Percentiles rank a stretch among this genome's conserved stretches.
These are phyloP conservation scores for Geopemphigus sp. DNA, from an alignment of 1,140 invertebrate genomes.

Conservation along the genomic window DNA sequence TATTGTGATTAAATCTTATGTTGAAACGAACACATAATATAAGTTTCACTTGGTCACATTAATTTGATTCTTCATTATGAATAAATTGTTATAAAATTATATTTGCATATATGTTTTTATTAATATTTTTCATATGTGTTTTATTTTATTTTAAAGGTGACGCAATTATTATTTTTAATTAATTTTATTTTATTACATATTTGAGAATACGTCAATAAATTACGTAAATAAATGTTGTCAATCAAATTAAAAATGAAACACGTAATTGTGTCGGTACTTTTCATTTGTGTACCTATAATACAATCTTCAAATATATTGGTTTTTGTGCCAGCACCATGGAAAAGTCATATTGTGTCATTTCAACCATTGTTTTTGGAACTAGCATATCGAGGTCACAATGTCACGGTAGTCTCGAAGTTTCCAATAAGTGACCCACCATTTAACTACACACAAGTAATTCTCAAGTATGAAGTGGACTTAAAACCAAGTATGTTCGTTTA, in stretches of 20 bases:
- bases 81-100: too few species aligned
- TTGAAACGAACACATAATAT: too few species aligned
- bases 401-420: conserved; percentile 53
- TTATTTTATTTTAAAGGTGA: too few species aligned
- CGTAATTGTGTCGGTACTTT: not conserved
- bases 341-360: conserved; percentile 56
- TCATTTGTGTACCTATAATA: not conserved
- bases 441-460: conserved; percentile 29
- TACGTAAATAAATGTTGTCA: not conserved
- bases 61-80: too few species aligned
- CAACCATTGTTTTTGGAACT: conserved; percentile 54
- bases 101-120: too few species aligned
- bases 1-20: too few species aligned
- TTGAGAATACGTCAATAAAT: not conserved
- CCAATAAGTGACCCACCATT: not conserved
- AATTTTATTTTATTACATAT: not conserved
- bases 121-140: too few species aligned
- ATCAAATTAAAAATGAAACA: not conserved
- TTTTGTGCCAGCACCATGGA: conserved; percentile 53
- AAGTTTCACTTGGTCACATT: too few species aligned
- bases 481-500: not conserved
- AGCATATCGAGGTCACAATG: conserved; percentile 54
- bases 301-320: conserved; percentile 53
- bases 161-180: too few species aligned
- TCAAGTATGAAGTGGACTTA: not conserved